Conservation (phyloP, 1,140 invertebrate genomes). For the Paraescarpia echinospica region DNA sequence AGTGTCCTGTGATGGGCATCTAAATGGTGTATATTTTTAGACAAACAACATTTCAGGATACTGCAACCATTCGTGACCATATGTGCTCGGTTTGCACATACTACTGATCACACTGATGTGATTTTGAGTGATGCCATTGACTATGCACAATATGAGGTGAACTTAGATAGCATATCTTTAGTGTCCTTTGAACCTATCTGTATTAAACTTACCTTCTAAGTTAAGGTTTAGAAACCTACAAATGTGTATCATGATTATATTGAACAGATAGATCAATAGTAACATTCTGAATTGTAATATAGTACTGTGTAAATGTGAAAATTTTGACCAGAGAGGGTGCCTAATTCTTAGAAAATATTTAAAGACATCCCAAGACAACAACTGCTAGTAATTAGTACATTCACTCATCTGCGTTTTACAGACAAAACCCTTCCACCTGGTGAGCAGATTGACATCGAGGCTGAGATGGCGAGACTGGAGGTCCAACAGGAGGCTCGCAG, state of each 20-base stretch:
- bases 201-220: no score
- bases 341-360: background rate
- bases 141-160: background rate
- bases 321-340: background rate
- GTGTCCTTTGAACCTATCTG: background rate
- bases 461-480: conserved; percentile 4
- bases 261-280: background rate
- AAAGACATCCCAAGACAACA: background rate
- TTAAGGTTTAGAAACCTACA: no score
- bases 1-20: no score
- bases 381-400: background rate
- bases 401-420: background rate
- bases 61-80: background rate
- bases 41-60: no score
- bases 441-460: conserved; percentile 1
- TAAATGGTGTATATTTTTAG: no score
- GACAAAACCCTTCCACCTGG: background rate
- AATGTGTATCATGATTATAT: no score
- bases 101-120: no score
- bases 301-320: background rate
- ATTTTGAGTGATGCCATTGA: background rate
- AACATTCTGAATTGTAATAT: background rate
- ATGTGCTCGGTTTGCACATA: background rate
- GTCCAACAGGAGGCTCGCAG: conserved; percentile 2
- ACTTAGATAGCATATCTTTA: background rate